Conservation (phyloP, 2,113 vertebrate species). For the Athene cunicularia region DNA sequence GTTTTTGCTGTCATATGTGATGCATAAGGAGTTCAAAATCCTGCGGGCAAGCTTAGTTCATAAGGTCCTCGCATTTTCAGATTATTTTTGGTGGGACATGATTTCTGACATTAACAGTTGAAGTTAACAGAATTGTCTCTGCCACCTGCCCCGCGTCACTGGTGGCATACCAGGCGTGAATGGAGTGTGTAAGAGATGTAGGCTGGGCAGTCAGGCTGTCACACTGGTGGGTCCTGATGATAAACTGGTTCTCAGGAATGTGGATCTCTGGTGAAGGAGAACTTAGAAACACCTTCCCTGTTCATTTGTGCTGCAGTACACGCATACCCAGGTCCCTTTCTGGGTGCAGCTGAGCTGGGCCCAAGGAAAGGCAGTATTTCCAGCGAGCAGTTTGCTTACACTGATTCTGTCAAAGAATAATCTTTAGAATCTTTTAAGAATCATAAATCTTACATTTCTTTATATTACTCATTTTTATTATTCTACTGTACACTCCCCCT, state of each 20-base stretch:
- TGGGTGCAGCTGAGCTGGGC: not conserved
- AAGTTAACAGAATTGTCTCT: not conserved
- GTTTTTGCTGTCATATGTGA: not conserved
- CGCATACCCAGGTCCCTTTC: not conserved
- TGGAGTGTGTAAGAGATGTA: not conserved
- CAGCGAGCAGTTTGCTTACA: not conserved
- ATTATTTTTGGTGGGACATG: not conserved
- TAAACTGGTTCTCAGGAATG: conserved; percentile 7
- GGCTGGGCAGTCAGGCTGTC: not conserved
- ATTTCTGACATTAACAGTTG: not conserved
- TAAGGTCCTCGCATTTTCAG: not conserved
- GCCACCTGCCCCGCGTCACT: not conserved
- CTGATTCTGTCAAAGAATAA: not conserved
- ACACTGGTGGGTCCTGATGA: not conserved
- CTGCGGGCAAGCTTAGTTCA: not conserved
- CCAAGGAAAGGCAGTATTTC: not conserved
- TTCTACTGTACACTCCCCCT: not conserved
- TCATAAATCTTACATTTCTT: not conserved
- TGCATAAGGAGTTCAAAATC: not conserved
- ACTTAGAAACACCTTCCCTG: not conserved
- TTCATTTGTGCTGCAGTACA: not conserved
- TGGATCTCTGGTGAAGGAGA: not conserved
- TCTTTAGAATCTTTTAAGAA: not conserved
- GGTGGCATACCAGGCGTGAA: accelerated
- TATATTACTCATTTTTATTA: not conserved